phyloP scores from a whole-genome alignment of 64 coral and sea anemone species.

The Stichodactyla mertensii region DNA sequence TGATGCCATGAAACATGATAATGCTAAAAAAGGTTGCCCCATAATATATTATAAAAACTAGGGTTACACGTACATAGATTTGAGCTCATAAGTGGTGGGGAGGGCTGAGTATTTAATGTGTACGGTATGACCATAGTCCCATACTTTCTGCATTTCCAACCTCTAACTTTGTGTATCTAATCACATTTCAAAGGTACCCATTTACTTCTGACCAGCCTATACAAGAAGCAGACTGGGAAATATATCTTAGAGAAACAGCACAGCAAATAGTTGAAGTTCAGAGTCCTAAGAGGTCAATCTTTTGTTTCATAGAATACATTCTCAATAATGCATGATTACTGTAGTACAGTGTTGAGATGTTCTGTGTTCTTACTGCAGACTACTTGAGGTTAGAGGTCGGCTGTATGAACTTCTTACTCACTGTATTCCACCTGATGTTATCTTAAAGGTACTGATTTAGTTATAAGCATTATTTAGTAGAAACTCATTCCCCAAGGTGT shows the following conservation, averaged over 20 bases:
- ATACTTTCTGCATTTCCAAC: neutral
- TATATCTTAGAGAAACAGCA: constrained; percentile 95
- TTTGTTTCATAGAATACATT: neutral
- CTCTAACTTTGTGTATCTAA: neutral
- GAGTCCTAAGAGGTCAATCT: constrained; percentile 78
- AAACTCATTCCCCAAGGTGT: too few species aligned
- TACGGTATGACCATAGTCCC: neutral
- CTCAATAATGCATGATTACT: neutral
- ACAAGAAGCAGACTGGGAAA: constrained; percentile 98
- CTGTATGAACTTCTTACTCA: constrained; percentile 92
- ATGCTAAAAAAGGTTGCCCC: too few species aligned
- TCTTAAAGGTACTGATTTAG: constrained; percentile 66
- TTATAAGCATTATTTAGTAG: too few species aligned
- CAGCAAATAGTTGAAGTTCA: constrained; percentile 92
- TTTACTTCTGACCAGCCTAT: constrained; percentile 83
- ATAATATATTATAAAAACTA: too few species aligned
- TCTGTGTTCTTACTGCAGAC: constrained; percentile 25
- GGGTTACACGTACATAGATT: too few species aligned
- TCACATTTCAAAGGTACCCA: constrained; percentile 54
- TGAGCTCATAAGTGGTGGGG: too few species aligned
- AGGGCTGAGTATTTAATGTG: too few species aligned
- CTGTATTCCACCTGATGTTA: constrained; percentile 96
- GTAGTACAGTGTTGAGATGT: neutral
- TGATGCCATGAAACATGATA: too few species aligned
- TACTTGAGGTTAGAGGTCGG: constrained; percentile 75